phyloP scores from a whole-genome alignment of 2,797 vertebrate species.

The Neomorphus geoffroyi region DNA sequence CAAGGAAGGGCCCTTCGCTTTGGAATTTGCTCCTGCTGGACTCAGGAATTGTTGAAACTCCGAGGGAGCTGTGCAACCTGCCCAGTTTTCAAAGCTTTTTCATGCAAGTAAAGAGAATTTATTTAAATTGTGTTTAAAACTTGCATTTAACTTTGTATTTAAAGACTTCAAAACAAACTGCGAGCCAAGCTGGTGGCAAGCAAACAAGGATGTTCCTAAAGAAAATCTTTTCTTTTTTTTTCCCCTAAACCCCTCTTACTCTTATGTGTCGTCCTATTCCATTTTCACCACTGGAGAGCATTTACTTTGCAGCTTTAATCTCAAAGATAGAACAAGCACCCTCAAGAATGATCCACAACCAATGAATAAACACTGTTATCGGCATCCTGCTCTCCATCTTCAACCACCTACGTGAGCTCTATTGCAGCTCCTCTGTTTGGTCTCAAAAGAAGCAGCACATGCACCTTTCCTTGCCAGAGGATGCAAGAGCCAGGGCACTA shows the following conservation, averaged over 20 bases:
- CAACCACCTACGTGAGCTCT: accelerated
- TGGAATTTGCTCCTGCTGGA: neutral
- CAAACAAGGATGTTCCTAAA: neutral
- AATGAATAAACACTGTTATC: neutral
- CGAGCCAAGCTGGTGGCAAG: neutral
- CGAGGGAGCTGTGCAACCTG: neutral
- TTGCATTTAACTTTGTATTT: neutral
- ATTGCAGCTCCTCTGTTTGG: neutral
- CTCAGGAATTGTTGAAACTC: accelerated
- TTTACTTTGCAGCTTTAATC: neutral
- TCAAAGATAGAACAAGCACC: neutral
- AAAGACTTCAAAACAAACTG: neutral
- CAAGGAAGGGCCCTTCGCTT: neutral
- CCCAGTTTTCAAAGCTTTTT: neutral
- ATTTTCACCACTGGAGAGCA: neutral
- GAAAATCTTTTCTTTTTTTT: neutral
- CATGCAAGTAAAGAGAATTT: neutral
- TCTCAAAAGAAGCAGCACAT: neutral
- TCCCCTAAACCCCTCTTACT: neutral
- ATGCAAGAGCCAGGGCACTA: neutral
- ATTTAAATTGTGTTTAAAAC: neutral
- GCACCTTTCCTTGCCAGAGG: neutral
- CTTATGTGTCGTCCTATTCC: neutral
- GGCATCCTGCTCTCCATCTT: neutral
- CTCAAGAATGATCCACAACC: neutral